Percentiles rank a stretch among this genome's conserved stretches.
These are phyloP conservation scores for Paelopatides confundens DNA, from an alignment of 53 echinoderm and acorn worm species.

Conservation along the genomic window DNA sequence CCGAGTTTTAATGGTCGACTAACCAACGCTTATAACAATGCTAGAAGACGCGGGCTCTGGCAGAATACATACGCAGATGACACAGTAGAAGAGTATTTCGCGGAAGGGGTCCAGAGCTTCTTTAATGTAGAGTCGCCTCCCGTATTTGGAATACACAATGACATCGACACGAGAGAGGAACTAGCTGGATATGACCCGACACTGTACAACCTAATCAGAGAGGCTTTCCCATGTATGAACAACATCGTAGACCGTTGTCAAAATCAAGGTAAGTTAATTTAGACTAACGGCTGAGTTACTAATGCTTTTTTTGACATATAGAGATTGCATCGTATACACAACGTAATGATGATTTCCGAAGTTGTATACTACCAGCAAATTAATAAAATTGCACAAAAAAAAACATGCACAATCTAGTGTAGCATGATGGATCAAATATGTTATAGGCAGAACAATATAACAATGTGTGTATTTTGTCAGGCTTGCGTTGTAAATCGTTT, in stretches of 20 bases:
- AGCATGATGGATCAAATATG: too few relatives aligned
- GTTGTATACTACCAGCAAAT: too few relatives aligned
- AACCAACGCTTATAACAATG: constrained; percentile 12
- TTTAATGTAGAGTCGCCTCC: constrained; percentile 62
- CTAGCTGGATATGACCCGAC: constrained; percentile 58
- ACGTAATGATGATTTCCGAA: too few relatives aligned
- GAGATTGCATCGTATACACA: too few relatives aligned
- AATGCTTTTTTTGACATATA: too few relatives aligned
- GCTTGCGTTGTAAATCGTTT: too few relatives aligned
- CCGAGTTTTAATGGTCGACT: constrained; percentile 37
- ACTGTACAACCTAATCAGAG: constrained; percentile 60
- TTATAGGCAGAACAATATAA: too few relatives aligned
- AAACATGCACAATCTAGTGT: too few relatives aligned
- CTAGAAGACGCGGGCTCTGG: constrained; percentile 63
- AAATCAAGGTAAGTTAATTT: constrained; percentile 76
- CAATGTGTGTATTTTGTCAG: too few relatives aligned
- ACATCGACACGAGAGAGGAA: constrained; percentile 57
- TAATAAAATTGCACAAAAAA: too few relatives aligned
- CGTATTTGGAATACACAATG: too few relatives aligned
- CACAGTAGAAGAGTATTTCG: constrained; percentile 68
- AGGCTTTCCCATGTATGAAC: constrained; percentile 74
- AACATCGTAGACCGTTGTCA: constrained; percentile 63
- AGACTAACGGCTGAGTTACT: too few relatives aligned
- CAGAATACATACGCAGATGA: constrained; percentile 64
- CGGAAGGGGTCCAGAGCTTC: constrained; percentile 79